Evolutionary conservation across 2,797 vertebrate species (phyloP).

Genomic region (Chaetodon trifasciatus): DNA sequence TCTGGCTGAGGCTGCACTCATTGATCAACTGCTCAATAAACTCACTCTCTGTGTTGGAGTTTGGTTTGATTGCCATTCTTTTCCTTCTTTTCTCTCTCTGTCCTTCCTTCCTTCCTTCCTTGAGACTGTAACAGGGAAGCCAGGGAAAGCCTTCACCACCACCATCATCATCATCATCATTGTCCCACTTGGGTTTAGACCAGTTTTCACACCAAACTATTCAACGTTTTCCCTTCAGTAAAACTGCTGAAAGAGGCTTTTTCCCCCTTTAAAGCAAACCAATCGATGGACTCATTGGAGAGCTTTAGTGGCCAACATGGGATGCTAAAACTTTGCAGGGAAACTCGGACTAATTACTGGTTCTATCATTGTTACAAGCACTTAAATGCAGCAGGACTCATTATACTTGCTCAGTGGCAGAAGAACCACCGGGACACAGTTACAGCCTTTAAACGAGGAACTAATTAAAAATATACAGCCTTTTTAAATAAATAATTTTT

Average conservation of each 20-base stretch:
- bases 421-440: constrained; percentile 23
- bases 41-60: constrained; percentile 20
- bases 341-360: constrained; percentile 55
- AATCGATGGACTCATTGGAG: constrained; percentile 10
- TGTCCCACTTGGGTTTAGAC: neutral
- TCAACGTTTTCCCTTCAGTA: neutral
- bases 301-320: constrained; percentile 34
- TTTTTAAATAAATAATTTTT: constrained; percentile 29
- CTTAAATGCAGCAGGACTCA: constrained; percentile 48
- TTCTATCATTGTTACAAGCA: constrained; percentile 46
- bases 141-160: neutral
- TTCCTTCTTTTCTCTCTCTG: neutral
- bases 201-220: neutral
- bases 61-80: neutral
- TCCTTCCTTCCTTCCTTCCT: neutral
- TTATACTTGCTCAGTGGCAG: constrained; percentile 40
- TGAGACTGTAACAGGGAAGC: neutral
- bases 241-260: neutral
- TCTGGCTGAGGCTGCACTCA: constrained; percentile 43
- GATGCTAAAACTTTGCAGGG: constrained; percentile 35
- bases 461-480: constrained; percentile 51
- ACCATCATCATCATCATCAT: neutral
- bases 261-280: neutral
- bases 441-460: constrained; percentile 40
- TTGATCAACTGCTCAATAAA: constrained; percentile 49